Conservation (phyloP, 2,113 vertebrate species). For the Muscicapa adusta region DNA sequence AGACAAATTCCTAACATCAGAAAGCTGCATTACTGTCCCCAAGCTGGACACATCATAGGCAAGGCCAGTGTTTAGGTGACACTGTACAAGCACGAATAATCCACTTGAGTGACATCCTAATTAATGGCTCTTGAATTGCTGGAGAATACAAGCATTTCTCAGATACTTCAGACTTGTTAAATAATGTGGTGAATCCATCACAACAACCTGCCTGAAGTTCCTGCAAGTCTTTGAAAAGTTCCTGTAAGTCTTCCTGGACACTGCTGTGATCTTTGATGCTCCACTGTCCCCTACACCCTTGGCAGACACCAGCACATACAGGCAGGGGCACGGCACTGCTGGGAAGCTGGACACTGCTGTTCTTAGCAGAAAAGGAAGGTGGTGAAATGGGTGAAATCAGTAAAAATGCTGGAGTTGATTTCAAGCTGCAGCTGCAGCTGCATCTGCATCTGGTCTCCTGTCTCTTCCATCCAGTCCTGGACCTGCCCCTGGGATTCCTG, state of each 20-base stretch:
- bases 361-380: background rate
- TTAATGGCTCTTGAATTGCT: background rate
- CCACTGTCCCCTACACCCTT: background rate
- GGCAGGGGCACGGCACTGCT: background rate
- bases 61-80: background rate
- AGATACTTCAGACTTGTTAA: background rate
- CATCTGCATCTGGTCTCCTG: background rate
- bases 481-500: background rate
- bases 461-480: background rate
- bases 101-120: background rate
- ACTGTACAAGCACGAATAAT: background rate
- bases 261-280: background rate
- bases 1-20: background rate
- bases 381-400: background rate
- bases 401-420: background rate
- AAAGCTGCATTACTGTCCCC: background rate
- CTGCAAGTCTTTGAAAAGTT: background rate
- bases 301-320: rapidly evolving
- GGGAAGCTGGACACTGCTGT: background rate
- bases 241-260: background rate
- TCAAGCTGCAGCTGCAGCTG: background rate
- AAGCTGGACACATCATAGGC: background rate
- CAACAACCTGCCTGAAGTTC: background rate
- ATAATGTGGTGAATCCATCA: background rate
- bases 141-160: background rate